Base-by-base conservation (phyloP, 2,888 invertebrate species). In the Oscheius sp. region DNA sequence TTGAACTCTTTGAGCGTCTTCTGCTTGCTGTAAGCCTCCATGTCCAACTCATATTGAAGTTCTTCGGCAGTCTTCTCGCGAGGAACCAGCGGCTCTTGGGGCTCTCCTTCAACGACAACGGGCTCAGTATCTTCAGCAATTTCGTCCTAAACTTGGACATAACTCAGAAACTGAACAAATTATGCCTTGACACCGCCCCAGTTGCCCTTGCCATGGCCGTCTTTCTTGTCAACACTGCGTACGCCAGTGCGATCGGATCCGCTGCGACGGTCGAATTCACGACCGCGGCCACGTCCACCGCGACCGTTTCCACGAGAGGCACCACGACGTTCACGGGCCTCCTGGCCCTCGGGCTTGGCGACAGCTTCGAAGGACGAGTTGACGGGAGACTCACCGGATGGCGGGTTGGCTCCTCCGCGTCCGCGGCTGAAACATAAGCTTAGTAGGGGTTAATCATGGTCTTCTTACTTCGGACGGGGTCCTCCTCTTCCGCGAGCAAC, bases 201-300 rank as follows among this genome's bases (percentile, higher is more conserved):
- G 83, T 87, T 87, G 74, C 85, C 86, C 74, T 80, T 84, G 66
- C 91, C 91, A 85, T 91, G 78, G 89, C 91, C 80, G 86, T 89
- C 83, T 78, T 86, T 86, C 79, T 84, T 82, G 37, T 84, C 83
- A 35, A 77, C 75, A 37, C 84, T 42, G 58, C 84, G 82, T 51
- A 86, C 87, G 48, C 87, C 86, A 53, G 86, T 81, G 60, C 82
- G 79, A 76, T 86, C 85, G 32, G 84, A 82, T 55, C 88, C 88
- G 76, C 84, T 82, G 57, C 79, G 79, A 71, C 88, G 87, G 73
- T 88, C 86, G 78, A 76, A 81, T 63, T 76, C 79, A 53, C 81
- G 76, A 70, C 80, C 79, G 57, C 84, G 79, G 47, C 79, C 80
- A 65, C 83, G 75, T 33, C 71, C 75, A 32, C 72, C 32, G 53